Conservation (phyloP, 2,888 invertebrate species). For the Trissoscelio sp. region DNA sequence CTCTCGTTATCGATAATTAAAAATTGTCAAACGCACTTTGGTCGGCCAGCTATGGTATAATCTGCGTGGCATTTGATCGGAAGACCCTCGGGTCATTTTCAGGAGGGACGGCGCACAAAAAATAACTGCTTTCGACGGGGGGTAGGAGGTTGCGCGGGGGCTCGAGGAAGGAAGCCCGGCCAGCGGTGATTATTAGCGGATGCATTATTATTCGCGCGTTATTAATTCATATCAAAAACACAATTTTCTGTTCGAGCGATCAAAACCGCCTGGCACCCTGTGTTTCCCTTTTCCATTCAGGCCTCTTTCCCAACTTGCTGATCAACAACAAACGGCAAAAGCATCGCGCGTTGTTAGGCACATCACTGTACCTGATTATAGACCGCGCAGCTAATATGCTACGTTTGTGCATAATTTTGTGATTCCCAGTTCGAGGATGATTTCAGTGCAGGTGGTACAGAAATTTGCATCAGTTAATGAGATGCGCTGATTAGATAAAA, state of each 20-base stretch:
- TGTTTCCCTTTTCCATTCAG: conserved; percentile 42
- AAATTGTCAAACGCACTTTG: conserved; percentile 82
- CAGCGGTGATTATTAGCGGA: conserved; percentile 78
- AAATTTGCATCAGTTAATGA: no score
- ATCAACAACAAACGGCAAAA: conserved; percentile 53
- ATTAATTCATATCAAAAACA: conserved; percentile 82
- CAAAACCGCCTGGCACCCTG: conserved; percentile 75
- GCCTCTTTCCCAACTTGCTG: conserved; percentile 33
- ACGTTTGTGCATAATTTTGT: conserved; percentile 40
- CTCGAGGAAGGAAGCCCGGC: conserved; percentile 27
- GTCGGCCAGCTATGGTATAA: conserved; percentile 66
- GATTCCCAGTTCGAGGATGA: background rate
- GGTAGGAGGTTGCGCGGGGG: conserved; percentile 27
- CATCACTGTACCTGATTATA: conserved; percentile 40
- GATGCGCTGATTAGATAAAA: no score
- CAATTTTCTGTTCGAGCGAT: conserved; percentile 82
- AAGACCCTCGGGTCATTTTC: conserved; percentile 76
- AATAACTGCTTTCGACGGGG: conserved; percentile 37
- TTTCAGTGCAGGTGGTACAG: no score
- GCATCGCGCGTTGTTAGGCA: conserved; percentile 30
- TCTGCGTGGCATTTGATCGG: conserved; percentile 72
- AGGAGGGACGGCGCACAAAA: conserved; percentile 66
- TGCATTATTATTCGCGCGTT: conserved; percentile 81
- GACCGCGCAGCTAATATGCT: conserved; percentile 27
- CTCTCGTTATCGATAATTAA: conserved; percentile 80